A percentile compares a stretch with the other conserved stretches of the same genome.
phyloP scores from a whole-genome alignment of 2,113 vertebrate genomes.

The Antennarius striatus region DNA sequence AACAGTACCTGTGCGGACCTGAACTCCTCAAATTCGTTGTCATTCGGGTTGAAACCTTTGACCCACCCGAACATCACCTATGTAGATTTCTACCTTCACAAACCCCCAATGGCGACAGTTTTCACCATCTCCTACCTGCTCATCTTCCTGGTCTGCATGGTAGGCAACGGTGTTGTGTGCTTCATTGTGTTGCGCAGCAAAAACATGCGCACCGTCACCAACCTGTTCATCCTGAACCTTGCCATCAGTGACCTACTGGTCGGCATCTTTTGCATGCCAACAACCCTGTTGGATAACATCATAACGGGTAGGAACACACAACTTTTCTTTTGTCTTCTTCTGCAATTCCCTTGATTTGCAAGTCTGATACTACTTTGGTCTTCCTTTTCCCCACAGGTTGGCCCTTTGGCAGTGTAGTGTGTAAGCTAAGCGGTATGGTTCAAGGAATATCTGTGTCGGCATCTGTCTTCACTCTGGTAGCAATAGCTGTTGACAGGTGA shows the following conservation, averaged over 20 bases:
- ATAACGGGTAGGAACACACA: constrained; percentile 83
- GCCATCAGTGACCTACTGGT: constrained; percentile 92
- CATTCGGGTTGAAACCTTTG: constrained; percentile 21
- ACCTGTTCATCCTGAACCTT: constrained; percentile 92
- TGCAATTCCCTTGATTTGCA: not conserved
- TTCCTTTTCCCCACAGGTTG: constrained; percentile 79
- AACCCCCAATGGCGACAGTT: constrained; percentile 80
- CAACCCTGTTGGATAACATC: constrained; percentile 92
- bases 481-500: constrained; percentile 90
- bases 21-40: constrained; percentile 19
- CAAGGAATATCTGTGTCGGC: constrained; percentile 91
- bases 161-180: constrained; percentile 88
- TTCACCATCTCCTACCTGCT: constrained; percentile 90
- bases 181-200: constrained; percentile 85
- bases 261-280: constrained; percentile 97
- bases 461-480: constrained; percentile 91
- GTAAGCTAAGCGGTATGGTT: constrained; percentile 89
- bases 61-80: constrained; percentile 81
- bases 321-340: constrained; percentile 7
- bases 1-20: constrained; percentile 57
- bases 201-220: constrained; percentile 91
- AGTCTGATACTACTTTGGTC: not conserved
- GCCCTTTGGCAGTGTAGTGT: constrained; percentile 89
- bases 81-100: constrained; percentile 89
- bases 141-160: constrained; percentile 92